Evolutionary conservation across 1,140 invertebrate genomes (phyloP).

Genomic region (Bicyclus anynana): DNA sequence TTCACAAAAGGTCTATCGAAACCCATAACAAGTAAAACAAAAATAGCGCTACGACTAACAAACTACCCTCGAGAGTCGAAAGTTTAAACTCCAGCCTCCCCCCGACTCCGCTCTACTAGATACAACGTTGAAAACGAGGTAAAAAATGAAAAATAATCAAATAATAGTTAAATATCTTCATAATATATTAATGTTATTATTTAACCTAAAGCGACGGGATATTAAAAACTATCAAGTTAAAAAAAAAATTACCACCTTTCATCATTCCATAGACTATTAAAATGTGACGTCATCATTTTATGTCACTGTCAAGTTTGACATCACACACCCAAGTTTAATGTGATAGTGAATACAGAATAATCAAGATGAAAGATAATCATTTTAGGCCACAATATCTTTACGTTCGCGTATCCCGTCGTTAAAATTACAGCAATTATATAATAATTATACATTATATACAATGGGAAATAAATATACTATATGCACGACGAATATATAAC

Average conservation of each 20-base stretch:
- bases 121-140: constrained; percentile 61
- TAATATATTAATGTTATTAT: constrained; percentile 61
- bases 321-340: too few species aligned
- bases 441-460: constrained; percentile 72
- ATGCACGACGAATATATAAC: constrained; percentile 58
- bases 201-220: constrained; percentile 47
- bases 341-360: too few species aligned
- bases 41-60: constrained; percentile 47
- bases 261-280: neutral
- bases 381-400: constrained; percentile 33
- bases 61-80: constrained; percentile 43
- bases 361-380: neutral
- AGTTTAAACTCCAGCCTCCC: constrained; percentile 44
- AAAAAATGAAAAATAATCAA: constrained; percentile 58
- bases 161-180: constrained; percentile 52
- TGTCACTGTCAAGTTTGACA: too few species aligned
- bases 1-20: constrained; percentile 64
- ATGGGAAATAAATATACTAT: constrained; percentile 70
- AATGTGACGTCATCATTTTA: too few species aligned
- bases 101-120: constrained; percentile 36
- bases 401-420: constrained; percentile 19
- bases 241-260: neutral
- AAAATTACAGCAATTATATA: constrained; percentile 12
- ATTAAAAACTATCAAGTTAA: constrained; percentile 8
- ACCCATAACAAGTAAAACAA: constrained; percentile 70